Conservation (phyloP, 2,888 invertebrate genomes). For the Limnephilus auricula region DNA sequence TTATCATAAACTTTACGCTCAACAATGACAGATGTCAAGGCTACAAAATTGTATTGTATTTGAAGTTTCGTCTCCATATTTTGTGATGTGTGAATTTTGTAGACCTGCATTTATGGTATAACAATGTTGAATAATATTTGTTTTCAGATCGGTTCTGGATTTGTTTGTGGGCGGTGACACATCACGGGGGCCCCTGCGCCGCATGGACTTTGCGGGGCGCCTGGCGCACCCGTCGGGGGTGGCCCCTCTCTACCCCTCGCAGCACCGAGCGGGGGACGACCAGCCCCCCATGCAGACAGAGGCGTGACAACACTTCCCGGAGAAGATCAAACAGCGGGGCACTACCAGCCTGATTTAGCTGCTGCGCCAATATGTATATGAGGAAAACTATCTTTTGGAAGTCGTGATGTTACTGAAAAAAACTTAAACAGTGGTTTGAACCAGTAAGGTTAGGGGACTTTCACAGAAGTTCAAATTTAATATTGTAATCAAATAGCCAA, state of each 20-base stretch:
- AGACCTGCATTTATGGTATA: too few relatives aligned
- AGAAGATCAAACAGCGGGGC: neutral
- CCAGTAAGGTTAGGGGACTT: too few relatives aligned
- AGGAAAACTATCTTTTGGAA: neutral
- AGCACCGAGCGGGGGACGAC: constrained; percentile 71
- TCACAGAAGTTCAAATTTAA: too few relatives aligned
- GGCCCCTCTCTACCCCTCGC: constrained; percentile 86
- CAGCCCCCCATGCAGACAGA: constrained; percentile 60
- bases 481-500: too few relatives aligned
- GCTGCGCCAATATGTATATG: neutral
- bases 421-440: neutral
- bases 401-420: neutral
- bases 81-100: neutral
- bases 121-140: neutral
- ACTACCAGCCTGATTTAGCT: neutral
- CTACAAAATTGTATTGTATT: too few relatives aligned
- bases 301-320: constrained; percentile 41
- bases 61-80: too few relatives aligned
- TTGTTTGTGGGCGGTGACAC: constrained; percentile 73
- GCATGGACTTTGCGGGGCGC: constrained; percentile 81
- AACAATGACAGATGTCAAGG: too few relatives aligned
- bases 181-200: constrained; percentile 68
- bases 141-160: constrained; percentile 76
- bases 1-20: too few relatives aligned
- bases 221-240: constrained; percentile 81